phyloP scores from a whole-genome alignment of 2,888 invertebrate species.

The Bellardia bayeri region DNA sequence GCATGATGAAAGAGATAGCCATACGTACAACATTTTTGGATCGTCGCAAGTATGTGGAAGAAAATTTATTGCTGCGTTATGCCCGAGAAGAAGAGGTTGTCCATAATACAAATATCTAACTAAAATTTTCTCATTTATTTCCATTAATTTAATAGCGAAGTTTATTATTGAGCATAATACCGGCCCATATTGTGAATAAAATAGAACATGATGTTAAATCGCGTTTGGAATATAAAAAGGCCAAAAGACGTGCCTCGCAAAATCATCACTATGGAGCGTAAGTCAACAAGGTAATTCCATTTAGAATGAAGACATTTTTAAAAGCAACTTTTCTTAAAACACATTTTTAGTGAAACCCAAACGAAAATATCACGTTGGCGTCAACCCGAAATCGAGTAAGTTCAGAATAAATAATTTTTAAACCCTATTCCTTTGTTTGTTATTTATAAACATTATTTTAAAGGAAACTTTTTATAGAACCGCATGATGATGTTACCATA shows the following conservation, averaged over 20 bases:
- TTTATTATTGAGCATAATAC: constrained; percentile 93
- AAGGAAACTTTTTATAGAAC: constrained; percentile 94
- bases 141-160: constrained; percentile 87
- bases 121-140: background rate
- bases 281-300: constrained; percentile 46
- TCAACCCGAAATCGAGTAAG: constrained; percentile 82
- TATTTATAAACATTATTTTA: background rate
- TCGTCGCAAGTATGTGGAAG: constrained; percentile 93
- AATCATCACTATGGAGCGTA: constrained; percentile 65
- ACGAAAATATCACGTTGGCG: constrained; percentile 80
- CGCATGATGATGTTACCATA: constrained; percentile 94
- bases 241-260: constrained; percentile 60
- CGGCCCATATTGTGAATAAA: constrained; percentile 91
- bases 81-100: constrained; percentile 93
- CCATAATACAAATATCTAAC: background rate
- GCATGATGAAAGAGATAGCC: constrained; percentile 94
- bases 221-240: constrained; percentile 85
- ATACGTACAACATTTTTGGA: constrained; percentile 94
- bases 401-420: background rate
- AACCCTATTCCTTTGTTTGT: no score
- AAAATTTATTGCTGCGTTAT: constrained; percentile 91
- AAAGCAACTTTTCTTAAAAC: constrained; percentile 53
- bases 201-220: constrained; percentile 86
- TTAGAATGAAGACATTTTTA: constrained; percentile 40
- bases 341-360: constrained; percentile 67